phyloP scores from a whole-genome alignment of 2,797 vertebrate genomes.

The Sarcophilus harrisii region DNA sequence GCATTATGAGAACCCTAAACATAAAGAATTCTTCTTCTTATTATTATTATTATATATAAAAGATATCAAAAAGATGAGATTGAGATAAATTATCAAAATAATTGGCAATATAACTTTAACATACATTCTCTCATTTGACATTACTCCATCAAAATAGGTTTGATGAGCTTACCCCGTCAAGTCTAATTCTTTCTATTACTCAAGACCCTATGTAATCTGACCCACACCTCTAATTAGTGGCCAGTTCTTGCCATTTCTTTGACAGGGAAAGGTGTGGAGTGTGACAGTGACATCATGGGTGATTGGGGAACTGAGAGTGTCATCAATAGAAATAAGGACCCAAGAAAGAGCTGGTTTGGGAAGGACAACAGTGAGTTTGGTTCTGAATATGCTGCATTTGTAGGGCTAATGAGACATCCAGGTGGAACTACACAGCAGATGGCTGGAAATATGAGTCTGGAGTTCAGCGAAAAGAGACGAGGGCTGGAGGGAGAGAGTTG shows the following conservation, averaged over 20 bases:
- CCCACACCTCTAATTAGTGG: neutral
- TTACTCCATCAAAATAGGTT: neutral
- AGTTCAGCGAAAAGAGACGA: neutral
- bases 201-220: neutral
- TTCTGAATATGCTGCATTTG: neutral
- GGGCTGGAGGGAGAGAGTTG: neutral
- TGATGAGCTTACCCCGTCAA: neutral
- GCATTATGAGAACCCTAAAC: neutral
- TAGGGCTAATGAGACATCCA: neutral
- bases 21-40: neutral
- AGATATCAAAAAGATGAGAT: neutral
- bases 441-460: neutral
- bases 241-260: neutral
- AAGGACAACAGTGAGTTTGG: neutral
- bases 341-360: neutral
- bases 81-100: neutral
- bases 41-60: neutral
- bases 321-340: neutral
- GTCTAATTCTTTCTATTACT: neutral
- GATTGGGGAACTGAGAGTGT: neutral
- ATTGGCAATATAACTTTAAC: neutral
- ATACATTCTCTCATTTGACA: neutral
- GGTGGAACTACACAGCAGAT: neutral
- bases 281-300: neutral
- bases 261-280: neutral